Evolutionary conservation across 1,140 invertebrate species (phyloP).

Genomic region (Drosophila melanica): DNA sequence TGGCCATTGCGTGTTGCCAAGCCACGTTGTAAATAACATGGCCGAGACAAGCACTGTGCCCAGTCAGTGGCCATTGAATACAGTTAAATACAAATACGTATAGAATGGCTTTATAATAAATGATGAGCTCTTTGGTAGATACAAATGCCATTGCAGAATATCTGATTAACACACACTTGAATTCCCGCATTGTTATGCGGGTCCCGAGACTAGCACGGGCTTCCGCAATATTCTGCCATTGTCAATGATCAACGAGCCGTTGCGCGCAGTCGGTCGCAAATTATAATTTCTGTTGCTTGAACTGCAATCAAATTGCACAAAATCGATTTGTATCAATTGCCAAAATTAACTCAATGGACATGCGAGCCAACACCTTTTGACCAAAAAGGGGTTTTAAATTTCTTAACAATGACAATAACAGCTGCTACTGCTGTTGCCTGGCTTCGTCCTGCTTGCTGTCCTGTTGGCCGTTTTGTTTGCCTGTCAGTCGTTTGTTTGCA

Average conservation of each 20-base stretch:
- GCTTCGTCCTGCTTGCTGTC: background rate
- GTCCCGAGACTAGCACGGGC: background rate
- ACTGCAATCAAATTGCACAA: conserved; percentile 64
- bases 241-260: conserved; percentile 49
- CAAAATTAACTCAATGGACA: conserved; percentile 58
- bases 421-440: conserved; percentile 1
- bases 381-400: conserved; percentile 36
- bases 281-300: conserved; percentile 61
- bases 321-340: conserved; percentile 68
- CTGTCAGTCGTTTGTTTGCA: conserved; percentile 77
- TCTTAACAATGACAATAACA: conserved; percentile 20
- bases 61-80: conserved; percentile 1
- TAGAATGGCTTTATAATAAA: conserved; percentile 37
- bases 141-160: conserved; percentile 37
- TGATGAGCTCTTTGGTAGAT: conserved; percentile 30
- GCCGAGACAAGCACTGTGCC: conserved; percentile 4
- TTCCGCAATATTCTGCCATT: conserved; percentile 33
- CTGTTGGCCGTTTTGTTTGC: conserved; percentile 11
- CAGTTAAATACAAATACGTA: conserved; percentile 17
- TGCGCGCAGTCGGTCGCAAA: conserved; percentile 40
- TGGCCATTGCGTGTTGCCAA: conserved; percentile 61
- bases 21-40: conserved; percentile 65
- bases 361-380: conserved; percentile 64
- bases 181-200: conserved; percentile 42
- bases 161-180: conserved; percentile 65